Conservation (phyloP, 1,140 invertebrate species). For the Spodoptera litura region DNA sequence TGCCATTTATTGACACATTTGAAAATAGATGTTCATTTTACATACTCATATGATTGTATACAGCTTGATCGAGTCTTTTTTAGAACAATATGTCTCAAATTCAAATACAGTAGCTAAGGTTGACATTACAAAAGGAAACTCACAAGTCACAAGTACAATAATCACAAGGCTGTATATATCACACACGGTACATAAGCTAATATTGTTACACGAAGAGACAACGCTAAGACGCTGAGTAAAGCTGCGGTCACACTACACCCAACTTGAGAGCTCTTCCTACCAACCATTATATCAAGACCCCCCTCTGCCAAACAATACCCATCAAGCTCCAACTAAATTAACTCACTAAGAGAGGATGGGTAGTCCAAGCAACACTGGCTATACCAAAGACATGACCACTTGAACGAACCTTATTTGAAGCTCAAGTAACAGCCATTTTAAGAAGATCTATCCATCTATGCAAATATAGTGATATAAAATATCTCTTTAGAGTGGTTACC, state of each 20-base stretch:
- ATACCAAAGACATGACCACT: constrained; percentile 67
- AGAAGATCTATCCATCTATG: constrained; percentile 43
- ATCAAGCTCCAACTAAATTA: constrained; percentile 58
- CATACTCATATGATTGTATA: no score
- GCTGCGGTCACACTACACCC: constrained; percentile 63
- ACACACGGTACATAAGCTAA: constrained; percentile 20
- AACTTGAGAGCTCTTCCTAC: constrained; percentile 63
- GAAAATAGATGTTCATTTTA: no score
- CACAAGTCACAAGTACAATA: no score
- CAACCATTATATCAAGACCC: constrained; percentile 55
- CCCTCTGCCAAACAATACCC: constrained; percentile 40
- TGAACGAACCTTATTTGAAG: constrained; percentile 63
- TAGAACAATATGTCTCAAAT: no score
- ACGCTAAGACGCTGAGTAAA: constrained; percentile 61
- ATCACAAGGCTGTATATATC: constrained; percentile 16
- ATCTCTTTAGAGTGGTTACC: constrained; percentile 52
- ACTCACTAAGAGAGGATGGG: constrained; percentile 44
- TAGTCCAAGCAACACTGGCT: constrained; percentile 56
- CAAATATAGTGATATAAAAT: constrained; percentile 39
- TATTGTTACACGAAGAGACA: constrained; percentile 45
- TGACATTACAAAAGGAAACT: no score
- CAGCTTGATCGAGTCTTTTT: no score
- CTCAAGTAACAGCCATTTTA: constrained; percentile 58
- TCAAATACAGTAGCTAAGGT: neutral
- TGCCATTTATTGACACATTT: no score